Base-by-base conservation (phyloP, 2,888 invertebrate species). In the Lasioglossum pauxillum region DNA sequence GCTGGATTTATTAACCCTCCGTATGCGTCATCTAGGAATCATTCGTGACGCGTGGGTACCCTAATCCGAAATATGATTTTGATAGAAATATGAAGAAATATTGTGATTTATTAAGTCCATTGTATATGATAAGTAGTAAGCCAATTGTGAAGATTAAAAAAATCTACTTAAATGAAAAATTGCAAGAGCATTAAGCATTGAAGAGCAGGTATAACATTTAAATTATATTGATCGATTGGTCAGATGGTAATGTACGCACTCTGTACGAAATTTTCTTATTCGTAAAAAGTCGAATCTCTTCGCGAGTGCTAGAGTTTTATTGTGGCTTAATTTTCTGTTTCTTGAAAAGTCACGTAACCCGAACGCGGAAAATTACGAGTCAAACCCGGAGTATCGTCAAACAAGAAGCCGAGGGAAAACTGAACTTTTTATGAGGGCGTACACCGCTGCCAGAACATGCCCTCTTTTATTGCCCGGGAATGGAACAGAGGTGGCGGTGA, bases 401-500 rank as follows among this genome's bases (percentile, higher is more conserved):
- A 31, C 23, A 35, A 27, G n/a, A 3, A 23, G 72, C 53, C 35
- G 35, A 69, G 60, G 35, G 41, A 78, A 80, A 82, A 46, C 64
- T 57, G 38, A 67, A 74, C 23, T 41, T 87, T 90, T 84, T 87
- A 87, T 38, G 75, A 57, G 27, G n/a, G 60, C 46, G 35, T 72
- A 27, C 49, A n/a, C 57, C 73, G 71, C 35, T 82, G 78, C 73
- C 80, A 83, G 78, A 73, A 77, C 14, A 49, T 35, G 53, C 46
- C 69, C 72, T 57, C 67, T 83, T 87, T 87, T 87, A 88, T 85
- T 79, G 82, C 75, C 38, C 46, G 35, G 74, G 60, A 80, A 87
- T 60, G 78, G 44, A 78, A 80, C 84, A 67, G 83, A 83, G 85
- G 88, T 85, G 85, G 71, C 75, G 81, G 64, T 79, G 82, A 79